These are phyloP conservation scores for Agrochola macilenta DNA, from an alignment of 2,888 invertebrate species.

Conservation along the genomic window DNA sequence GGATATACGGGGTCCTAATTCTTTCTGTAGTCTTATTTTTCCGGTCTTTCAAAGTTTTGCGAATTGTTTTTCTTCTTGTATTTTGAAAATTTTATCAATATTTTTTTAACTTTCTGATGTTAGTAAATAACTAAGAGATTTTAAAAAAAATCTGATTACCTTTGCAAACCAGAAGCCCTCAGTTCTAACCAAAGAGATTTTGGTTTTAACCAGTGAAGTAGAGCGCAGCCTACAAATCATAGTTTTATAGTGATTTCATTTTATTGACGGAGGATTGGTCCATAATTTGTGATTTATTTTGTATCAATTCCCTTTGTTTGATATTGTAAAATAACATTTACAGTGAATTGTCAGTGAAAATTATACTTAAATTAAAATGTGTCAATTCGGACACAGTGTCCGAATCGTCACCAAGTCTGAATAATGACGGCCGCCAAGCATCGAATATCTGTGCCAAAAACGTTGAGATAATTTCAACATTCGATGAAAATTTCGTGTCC, in stretches of 20 bases:
- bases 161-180: not conserved
- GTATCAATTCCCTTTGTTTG: not conserved
- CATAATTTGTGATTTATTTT: too few species aligned
- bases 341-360: too few species aligned
- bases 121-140: too few species aligned
- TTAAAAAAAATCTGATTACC: not conserved
- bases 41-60: too few species aligned
- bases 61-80: not conserved
- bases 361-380: too few species aligned
- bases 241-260: not conserved
- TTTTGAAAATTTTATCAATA: not conserved
- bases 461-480: not conserved
- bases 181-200: not conserved
- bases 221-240: not conserved
- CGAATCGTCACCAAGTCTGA: too few species aligned
- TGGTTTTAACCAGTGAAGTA: not conserved
- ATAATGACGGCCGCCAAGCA: not conserved
- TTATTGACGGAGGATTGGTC: not conserved
- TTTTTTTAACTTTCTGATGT: too few species aligned
- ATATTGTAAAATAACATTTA: too few species aligned
- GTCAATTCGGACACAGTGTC: too few species aligned
- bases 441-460: not conserved
- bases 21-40: constrained; percentile 3
- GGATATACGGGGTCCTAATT: constrained; percentile 9
- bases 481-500: not conserved